Conservation (phyloP, 2,888 invertebrate species). For the Oscheius sp. region DNA sequence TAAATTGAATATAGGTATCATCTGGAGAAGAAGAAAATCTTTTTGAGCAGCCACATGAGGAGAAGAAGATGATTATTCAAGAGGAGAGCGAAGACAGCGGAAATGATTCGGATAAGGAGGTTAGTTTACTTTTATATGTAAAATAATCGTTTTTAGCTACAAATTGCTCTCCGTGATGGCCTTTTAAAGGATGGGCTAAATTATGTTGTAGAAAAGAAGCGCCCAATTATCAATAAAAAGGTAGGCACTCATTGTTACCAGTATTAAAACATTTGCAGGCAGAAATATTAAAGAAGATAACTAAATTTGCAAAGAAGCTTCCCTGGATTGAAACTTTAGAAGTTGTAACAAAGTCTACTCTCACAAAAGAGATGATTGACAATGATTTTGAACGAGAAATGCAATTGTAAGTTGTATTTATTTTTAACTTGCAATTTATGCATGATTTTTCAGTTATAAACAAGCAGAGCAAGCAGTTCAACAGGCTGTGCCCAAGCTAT, state of each 20-base stretch:
- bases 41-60: conserved; percentile 8
- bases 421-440: neutral
- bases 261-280: conserved; percentile 35
- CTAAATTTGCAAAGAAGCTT: conserved; percentile 50
- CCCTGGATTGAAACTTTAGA: conserved; percentile 66
- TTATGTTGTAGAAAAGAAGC: conserved; percentile 73
- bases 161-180: conserved; percentile 87
- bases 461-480: conserved; percentile 82
- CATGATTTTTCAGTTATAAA: conserved; percentile 63
- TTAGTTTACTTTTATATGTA: neutral
- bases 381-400: conserved; percentile 67
- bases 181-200: conserved; percentile 83
- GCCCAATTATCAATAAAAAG: conserved; percentile 80
- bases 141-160: conserved; percentile 77
- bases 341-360: conserved; percentile 50
- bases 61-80: neutral
- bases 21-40: conserved; percentile 21
- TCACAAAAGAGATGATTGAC: conserved; percentile 54
- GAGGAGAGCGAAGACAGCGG: conserved; percentile 8
- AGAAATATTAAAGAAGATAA: conserved; percentile 54
- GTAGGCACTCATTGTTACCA: conserved; percentile 73
- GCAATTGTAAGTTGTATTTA: conserved; percentile 57
- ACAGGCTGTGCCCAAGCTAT: conserved; percentile 82
- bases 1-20: neutral
- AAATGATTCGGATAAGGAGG: conserved; percentile 29